A percentile compares a stretch with the other conserved stretches of the same genome.
Conservation (phyloP, 64 coral and sea anemone species). For the Montipora sp. region DNA sequence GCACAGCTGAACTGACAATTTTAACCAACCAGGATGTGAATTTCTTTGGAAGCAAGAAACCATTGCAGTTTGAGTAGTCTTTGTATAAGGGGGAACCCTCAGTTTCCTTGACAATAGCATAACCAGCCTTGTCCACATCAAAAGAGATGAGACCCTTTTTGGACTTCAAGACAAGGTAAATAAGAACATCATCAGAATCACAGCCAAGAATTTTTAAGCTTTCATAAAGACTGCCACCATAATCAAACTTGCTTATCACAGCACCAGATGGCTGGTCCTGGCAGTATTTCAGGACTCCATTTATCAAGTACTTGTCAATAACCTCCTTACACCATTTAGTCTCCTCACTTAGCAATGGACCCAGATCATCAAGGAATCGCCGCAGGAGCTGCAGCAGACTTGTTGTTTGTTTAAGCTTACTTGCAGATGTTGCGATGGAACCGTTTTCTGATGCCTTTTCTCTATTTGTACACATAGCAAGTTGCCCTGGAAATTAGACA, state of each 20-base stretch:
- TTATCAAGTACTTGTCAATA: conserved; percentile 22
- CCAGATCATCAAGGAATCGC: conserved; percentile 20
- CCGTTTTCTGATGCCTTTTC: not conserved
- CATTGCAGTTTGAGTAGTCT: conserved; percentile 7
- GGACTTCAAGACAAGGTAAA: conserved; percentile 33
- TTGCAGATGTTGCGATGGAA: not conserved
- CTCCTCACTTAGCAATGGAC: conserved; percentile 10
- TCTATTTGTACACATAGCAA: not conserved
- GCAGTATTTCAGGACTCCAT: conserved; percentile 47
- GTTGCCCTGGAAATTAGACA: too few relatives aligned
- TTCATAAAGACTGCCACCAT: conserved; percentile 57
- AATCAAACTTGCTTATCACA: conserved; percentile 54
- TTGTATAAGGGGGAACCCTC: conserved; percentile 18
- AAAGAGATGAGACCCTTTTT: conserved; percentile 9
- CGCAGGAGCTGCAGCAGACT: conserved; percentile 18
- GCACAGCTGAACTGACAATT: not conserved
- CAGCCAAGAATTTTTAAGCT: conserved; percentile 3
- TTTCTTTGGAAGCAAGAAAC: conserved; percentile 34
- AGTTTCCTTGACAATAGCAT: conserved; percentile 6
- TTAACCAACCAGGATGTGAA: conserved; percentile 52
- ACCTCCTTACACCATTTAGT: conserved; percentile 43
- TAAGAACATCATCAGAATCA: conserved; percentile 32
- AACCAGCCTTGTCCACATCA: conserved; percentile 7
- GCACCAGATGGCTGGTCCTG: conserved; percentile 11
- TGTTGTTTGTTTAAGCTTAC: not conserved